phyloP scores from a whole-genome alignment of 1,140 invertebrate species.

The Drosophila simulans region DNA sequence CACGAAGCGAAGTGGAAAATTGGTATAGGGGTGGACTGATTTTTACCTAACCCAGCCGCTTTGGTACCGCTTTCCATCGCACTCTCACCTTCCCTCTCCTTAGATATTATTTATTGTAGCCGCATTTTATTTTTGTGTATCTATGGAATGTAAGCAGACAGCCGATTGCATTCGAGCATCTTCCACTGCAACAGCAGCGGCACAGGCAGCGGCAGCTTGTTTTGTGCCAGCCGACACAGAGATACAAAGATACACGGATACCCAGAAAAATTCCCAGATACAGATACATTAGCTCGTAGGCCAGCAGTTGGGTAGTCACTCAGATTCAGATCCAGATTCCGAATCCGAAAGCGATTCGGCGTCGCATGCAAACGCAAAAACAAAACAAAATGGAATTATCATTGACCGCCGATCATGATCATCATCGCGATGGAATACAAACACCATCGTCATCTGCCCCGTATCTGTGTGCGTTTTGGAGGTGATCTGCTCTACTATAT shows the following conservation, averaged over 20 bases:
- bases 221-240: constrained; percentile 22
- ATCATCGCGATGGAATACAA: constrained; percentile 14
- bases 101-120: constrained; percentile 79
- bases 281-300: constrained; percentile 30
- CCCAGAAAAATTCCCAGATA: constrained; percentile 18
- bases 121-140: constrained; percentile 82
- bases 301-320: constrained; percentile 27
- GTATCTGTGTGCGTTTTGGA: constrained; percentile 17
- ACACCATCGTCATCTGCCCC: constrained; percentile 37
- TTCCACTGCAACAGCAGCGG: constrained; percentile 36
- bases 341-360: constrained; percentile 43
- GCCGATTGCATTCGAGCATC: constrained; percentile 53
- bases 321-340: constrained; percentile 50
- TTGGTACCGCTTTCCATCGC: constrained; percentile 22
- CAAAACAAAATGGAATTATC: constrained; percentile 59
- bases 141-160: constrained; percentile 74
- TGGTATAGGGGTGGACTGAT: neutral
- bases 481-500: constrained; percentile 28
- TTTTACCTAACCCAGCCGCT: constrained; percentile 28
- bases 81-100: constrained; percentile 27
- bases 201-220: constrained; percentile 11
- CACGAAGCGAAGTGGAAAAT: constrained; percentile 19
- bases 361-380: constrained; percentile 65
- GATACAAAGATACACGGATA: constrained; percentile 24
- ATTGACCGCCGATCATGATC: constrained; percentile 55